A percentile compares a stretch with the other conserved stretches of the same genome.
These are phyloP conservation scores for Chunga burmeisteri DNA, from an alignment of 2,113 vertebrate genomes.

Conservation along the genomic window DNA sequence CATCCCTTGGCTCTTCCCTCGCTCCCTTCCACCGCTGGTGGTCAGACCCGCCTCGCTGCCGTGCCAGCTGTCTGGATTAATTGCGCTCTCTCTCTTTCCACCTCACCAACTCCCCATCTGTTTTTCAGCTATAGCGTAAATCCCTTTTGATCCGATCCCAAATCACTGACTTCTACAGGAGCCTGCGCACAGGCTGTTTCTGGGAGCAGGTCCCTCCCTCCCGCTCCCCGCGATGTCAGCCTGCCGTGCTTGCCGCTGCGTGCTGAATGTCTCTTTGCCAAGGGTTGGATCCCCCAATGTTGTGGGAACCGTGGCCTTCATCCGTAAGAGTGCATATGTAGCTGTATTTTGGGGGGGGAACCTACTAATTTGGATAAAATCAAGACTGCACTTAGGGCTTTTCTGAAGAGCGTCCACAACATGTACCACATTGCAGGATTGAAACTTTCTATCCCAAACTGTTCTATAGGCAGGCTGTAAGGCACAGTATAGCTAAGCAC, in stretches of 20 bases:
- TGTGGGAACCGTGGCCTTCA: neutral
- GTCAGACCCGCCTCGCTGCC: neutral
- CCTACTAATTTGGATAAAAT: neutral
- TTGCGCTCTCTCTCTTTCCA: conserved; percentile 31
- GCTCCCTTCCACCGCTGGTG: neutral
- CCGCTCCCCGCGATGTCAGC: neutral
- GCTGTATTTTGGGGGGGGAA: neutral
- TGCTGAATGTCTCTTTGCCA: neutral
- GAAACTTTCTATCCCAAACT: neutral
- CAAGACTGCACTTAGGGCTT: neutral
- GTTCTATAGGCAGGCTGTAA: neutral
- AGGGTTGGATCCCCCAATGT: neutral
- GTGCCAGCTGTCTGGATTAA: conserved; percentile 58
- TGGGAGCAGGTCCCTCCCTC: neutral
- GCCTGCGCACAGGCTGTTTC: neutral
- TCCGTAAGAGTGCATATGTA: neutral
- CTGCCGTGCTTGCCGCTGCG: neutral
- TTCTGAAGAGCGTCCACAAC: neutral
- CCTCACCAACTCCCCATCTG: conserved; percentile 54
- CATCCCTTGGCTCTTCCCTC: neutral
- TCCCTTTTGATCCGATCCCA: conserved; percentile 9
- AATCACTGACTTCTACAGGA: neutral
- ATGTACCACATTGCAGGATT: neutral
- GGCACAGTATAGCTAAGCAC: neutral
- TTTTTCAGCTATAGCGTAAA: conserved; percentile 37